These are phyloP conservation scores for Spongia lamella DNA, from an alignment of 37 sponge, comb jelly and placozoan species.

Conservation along the genomic window DNA sequence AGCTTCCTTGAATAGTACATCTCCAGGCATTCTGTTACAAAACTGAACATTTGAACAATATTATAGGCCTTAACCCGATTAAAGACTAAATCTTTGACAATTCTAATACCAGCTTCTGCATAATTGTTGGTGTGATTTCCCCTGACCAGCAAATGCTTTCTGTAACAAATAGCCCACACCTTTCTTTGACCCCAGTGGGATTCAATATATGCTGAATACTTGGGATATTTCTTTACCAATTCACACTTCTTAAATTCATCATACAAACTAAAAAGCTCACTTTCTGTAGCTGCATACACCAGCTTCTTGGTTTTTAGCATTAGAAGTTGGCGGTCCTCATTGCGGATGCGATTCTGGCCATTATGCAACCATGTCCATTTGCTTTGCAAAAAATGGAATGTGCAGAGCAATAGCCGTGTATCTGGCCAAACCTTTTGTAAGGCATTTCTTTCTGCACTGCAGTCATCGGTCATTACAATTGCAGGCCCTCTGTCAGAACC, in stretches of 20 bases:
- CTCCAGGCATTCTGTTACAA: slow-evolving; percentile 17
- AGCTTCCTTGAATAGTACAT: slow-evolving; percentile 20
- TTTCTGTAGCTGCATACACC: slow-evolving; percentile 12
- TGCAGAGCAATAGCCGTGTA: slow-evolving; percentile 13
- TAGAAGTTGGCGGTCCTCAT: slow-evolving; percentile 7
- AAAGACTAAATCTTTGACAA: slow-evolving; percentile 25
- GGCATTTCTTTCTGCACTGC: slow-evolving; percentile 23
- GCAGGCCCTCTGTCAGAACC: background rate
- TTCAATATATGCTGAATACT: slow-evolving; percentile 2
- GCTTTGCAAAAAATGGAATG: slow-evolving; percentile 31
- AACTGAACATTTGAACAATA: slow-evolving; percentile 14
- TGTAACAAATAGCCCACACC: slow-evolving; percentile 14
- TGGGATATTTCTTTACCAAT: slow-evolving; percentile 9
- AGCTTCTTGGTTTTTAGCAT: slow-evolving; percentile 5
- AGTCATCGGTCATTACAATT: slow-evolving; percentile 35
- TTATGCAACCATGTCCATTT: slow-evolving; percentile 34
- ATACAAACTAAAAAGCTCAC: slow-evolving; percentile 2
- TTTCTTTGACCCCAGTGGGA: slow-evolving; percentile 5
- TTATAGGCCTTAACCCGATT: slow-evolving; percentile 19
- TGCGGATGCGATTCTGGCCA: slow-evolving; percentile 13
- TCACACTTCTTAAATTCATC: background rate
- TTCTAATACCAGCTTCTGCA: slow-evolving; percentile 18
- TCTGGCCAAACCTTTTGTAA: slow-evolving; percentile 15
- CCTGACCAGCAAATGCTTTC: background rate
- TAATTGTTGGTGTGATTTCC: slow-evolving; percentile 30